These are phyloP conservation scores for Mandrillus leucophaeus DNA, from an alignment of 2,113 vertebrate species.

Conservation along the genomic window DNA sequence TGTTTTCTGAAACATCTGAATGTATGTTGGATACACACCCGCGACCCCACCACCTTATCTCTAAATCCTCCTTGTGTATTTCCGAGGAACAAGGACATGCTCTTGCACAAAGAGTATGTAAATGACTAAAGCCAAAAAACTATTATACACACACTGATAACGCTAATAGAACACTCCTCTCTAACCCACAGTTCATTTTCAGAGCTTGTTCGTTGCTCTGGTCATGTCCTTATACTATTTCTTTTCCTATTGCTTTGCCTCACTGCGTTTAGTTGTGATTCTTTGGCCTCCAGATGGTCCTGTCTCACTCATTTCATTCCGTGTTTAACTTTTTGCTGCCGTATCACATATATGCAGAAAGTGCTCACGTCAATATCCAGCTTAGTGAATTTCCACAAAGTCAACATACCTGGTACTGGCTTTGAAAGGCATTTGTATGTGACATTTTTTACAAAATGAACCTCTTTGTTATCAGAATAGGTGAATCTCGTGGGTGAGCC, in stretches of 20 bases:
- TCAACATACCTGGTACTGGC: neutral
- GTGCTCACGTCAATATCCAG: neutral
- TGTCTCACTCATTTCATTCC: neutral
- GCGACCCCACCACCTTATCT: neutral
- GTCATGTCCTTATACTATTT: neutral
- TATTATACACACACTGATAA: neutral
- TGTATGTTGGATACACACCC: neutral
- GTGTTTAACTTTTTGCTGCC: neutral
- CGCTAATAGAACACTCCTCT: neutral
- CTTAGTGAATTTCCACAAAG: neutral
- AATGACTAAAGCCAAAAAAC: neutral
- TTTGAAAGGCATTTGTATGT: neutral
- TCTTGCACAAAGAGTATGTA: neutral
- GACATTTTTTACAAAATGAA: neutral
- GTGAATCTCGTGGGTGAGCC: neutral
- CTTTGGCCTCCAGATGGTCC: neutral
- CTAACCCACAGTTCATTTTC: neutral
- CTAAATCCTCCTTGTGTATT: neutral
- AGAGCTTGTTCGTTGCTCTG: neutral
- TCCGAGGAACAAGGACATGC: neutral
- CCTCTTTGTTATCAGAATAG: neutral
- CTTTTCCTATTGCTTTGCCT: neutral
- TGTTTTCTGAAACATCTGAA: constrained; percentile 8
- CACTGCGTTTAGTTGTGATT: neutral
- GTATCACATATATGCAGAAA: neutral